phyloP scores from a whole-genome alignment of 2,797 vertebrate species.

The Pampus argenteus region DNA sequence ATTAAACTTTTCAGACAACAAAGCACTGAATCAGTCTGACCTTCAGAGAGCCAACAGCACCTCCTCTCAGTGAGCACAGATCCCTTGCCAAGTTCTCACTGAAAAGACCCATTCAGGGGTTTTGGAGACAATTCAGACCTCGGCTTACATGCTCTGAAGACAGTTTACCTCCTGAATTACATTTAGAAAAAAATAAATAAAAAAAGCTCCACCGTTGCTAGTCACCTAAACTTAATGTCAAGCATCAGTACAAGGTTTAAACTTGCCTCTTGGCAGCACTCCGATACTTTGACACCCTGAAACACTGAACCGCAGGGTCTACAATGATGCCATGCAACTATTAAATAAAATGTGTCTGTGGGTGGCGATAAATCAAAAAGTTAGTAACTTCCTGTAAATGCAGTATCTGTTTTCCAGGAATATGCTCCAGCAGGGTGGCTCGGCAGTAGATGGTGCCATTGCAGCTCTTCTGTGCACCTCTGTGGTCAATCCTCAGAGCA shows the following conservation, averaged over 20 bases:
- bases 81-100: constrained; percentile 26
- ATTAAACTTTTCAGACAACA: background rate
- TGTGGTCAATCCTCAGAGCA: constrained; percentile 94
- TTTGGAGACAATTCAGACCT: background rate
- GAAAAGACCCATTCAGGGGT: constrained; percentile 50
- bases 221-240: background rate
- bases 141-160: background rate
- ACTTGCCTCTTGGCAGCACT: constrained; percentile 45
- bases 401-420: constrained; percentile 75
- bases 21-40: background rate
- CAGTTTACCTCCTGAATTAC: background rate
- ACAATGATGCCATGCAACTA: background rate
- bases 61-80: too few relatives aligned
- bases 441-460: constrained; percentile 93
- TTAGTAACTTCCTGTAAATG: constrained; percentile 18
- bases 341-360: background rate
- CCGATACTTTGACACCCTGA: too few relatives aligned
- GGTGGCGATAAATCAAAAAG: background rate
- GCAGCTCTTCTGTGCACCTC: constrained; percentile 92
- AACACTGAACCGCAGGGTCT: background rate
- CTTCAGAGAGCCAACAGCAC: background rate
- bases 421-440: constrained; percentile 87
- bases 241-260: constrained; percentile 36
- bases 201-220: background rate
- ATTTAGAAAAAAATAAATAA: background rate